Evolutionary conservation across 2,797 vertebrate genomes (phyloP).

Genomic region (Tympanoctomys barrerae): DNA sequence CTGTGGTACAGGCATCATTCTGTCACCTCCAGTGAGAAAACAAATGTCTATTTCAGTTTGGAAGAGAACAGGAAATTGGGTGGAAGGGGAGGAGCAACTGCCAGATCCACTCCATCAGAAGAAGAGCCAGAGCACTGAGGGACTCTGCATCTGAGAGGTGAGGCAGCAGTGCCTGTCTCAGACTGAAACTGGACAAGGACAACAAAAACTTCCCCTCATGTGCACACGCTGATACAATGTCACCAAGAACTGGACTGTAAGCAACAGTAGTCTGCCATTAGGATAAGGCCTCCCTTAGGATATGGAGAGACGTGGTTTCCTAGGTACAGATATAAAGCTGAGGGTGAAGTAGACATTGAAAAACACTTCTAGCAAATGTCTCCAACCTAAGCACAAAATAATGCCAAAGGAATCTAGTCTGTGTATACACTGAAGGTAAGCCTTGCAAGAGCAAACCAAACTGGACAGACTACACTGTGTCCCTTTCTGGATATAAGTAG

Average conservation of each 20-base stretch:
- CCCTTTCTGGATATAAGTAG: neutral
- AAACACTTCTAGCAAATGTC: neutral
- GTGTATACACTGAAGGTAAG: neutral
- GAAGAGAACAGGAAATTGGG: neutral
- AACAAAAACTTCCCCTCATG: neutral
- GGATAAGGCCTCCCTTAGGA: too few species aligned
- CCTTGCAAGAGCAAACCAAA: neutral
- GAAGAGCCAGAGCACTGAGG: neutral
- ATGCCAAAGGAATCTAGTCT: neutral
- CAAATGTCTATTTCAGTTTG: neutral
- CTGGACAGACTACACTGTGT: neutral
- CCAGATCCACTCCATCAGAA: neutral
- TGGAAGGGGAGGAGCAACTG: neutral
- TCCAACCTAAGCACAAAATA: neutral
- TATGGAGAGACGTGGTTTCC: neutral
- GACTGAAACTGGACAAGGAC: neutral
- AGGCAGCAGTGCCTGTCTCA: neutral
- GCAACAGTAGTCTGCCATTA: neutral
- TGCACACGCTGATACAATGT: neutral
- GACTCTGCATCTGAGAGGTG: rapidly evolving
- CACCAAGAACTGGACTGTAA: neutral
- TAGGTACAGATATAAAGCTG: neutral
- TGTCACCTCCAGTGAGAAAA: neutral
- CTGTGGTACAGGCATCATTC: neutral
- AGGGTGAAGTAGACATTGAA: neutral